Conservation (phyloP, 53 echinoderm and acorn worm species). For the Actinopyga echinites region DNA sequence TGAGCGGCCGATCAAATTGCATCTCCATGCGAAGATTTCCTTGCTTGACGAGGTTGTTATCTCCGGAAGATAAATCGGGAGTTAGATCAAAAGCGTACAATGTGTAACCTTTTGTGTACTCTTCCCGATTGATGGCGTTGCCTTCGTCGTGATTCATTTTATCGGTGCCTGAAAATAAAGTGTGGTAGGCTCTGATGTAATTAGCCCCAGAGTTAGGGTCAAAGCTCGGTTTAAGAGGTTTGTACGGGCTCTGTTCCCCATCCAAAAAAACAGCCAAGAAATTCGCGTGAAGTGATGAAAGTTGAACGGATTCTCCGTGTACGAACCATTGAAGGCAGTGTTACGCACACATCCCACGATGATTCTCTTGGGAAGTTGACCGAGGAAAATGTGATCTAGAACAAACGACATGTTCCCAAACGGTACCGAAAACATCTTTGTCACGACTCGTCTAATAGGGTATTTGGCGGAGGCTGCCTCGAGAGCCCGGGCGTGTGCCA, state of each 20-base stretch:
- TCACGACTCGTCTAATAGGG: no score
- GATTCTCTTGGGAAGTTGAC: constrained; percentile 30
- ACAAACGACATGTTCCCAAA: constrained; percentile 47
- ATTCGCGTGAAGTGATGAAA: constrained; percentile 33
- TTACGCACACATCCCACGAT: background rate
- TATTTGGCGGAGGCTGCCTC: constrained; percentile 22
- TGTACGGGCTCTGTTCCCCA: constrained; percentile 57
- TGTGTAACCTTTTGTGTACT: constrained; percentile 50
- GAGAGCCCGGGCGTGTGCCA: constrained; percentile 7
- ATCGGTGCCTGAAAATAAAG: constrained; percentile 59
- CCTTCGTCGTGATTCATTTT: constrained; percentile 47
- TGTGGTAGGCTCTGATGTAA: constrained; percentile 18
- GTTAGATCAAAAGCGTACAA: no score
- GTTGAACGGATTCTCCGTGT: constrained; percentile 25
- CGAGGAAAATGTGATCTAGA: constrained; percentile 55
- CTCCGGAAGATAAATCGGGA: no score
- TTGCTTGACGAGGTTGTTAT: constrained; percentile 24
- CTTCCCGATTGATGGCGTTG: constrained; percentile 47
- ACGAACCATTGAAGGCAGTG: constrained; percentile 9
- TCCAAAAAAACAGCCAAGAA: constrained; percentile 43
- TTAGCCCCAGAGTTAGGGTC: background rate
- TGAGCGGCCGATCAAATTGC: background rate
- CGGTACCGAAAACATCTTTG: constrained; percentile 32
- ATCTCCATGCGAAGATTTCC: constrained; percentile 28
- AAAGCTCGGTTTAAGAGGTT: constrained; percentile 52